A percentile compares a stretch with the other conserved stretches of the same genome.
These are phyloP conservation scores for Saccostrea echinata DNA, from an alignment of 1,140 invertebrate genomes.

Conservation along the genomic window DNA sequence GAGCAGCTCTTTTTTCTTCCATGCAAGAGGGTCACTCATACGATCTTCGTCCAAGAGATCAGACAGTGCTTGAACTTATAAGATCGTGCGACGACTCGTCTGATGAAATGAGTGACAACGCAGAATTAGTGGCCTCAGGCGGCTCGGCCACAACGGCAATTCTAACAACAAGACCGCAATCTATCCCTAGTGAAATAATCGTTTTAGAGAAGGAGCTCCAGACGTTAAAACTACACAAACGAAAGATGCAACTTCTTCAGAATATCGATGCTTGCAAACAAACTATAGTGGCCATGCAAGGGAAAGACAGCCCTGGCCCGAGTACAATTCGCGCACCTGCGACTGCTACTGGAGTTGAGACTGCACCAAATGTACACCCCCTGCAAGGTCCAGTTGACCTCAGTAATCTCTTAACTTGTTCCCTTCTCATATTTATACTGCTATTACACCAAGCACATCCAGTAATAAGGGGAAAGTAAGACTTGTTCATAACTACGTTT, in stretches of 20 bases:
- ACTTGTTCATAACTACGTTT: constrained; percentile 19
- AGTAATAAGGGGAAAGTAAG: constrained; percentile 20
- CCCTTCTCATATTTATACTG: not conserved
- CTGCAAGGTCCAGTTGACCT: not conserved
- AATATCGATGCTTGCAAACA: not conserved
- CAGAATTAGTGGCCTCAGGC: not conserved
- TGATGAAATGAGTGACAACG: constrained; percentile 6
- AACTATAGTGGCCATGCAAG: not conserved
- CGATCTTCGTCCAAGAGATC: not conserved
- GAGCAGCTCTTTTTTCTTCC: no score
- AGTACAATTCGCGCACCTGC: not conserved
- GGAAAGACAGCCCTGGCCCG: not conserved
- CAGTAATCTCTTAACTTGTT: not conserved
- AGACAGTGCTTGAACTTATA: not conserved
- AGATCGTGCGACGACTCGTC: constrained; percentile 12
- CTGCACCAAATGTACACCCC: no score
- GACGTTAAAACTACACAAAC: constrained; percentile 6
- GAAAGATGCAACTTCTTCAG: not conserved
- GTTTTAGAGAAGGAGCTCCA: not conserved
- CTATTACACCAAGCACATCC: not conserved
- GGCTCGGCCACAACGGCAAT: not conserved
- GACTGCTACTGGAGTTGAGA: constrained; percentile 10
- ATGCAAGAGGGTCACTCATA: no score
- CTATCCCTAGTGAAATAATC: not conserved
- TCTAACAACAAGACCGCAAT: no score